Evolutionary conservation across 1,140 invertebrate genomes (phyloP), one percentile per base, ranked within the genome.

Genomic region (Eciton burchellii): DNA sequence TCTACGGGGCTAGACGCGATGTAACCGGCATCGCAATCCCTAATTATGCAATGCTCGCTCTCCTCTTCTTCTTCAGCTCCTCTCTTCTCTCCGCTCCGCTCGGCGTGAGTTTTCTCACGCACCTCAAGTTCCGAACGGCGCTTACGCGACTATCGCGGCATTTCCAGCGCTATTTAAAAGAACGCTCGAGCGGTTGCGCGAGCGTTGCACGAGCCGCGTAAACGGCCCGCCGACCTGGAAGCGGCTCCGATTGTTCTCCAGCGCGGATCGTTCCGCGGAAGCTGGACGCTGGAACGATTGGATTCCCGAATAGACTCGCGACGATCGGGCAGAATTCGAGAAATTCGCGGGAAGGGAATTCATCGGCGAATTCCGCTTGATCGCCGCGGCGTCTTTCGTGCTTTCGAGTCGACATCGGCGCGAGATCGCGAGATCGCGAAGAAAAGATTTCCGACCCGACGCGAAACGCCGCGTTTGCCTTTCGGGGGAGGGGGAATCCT

Each of bases 21-120:
- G 86, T 84, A 88, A 88, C 85, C 57, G 71, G 59, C 88, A 90
- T 90, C 84, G 88, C 89, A 90, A 90, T 91, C 87, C 87, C 62
- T 90, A 91, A 91, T 91, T 91, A 91, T 90, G 90, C 89, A 91
- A 91, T 86, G 66, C 84, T 89, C 73, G 83, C 87, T 83, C 81
- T 82, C 79, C 66, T 73, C 63, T 77, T 47, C 59, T 68, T n/a
- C n/a, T 81, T 57, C 68, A 71, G 24, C 21, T 41, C 47, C 79
- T 19, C 52, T 21, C 24, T 43, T 35, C 65, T 56, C 66, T 76
- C 56, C 76, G 47, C 82, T 68, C 56, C 57, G 47, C 60, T 71
- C 70, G 83, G 85, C 76, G 74, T 82, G 79, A 85, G 81, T 86
- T 90, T 91, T 91, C 89, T 91, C 90, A 91, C 90, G 90, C 89